A percentile compares a stretch with the other conserved stretches of the same genome.
Conservation (phyloP, 2,113 vertebrate genomes). For the Coregonus clupeaformis region DNA sequence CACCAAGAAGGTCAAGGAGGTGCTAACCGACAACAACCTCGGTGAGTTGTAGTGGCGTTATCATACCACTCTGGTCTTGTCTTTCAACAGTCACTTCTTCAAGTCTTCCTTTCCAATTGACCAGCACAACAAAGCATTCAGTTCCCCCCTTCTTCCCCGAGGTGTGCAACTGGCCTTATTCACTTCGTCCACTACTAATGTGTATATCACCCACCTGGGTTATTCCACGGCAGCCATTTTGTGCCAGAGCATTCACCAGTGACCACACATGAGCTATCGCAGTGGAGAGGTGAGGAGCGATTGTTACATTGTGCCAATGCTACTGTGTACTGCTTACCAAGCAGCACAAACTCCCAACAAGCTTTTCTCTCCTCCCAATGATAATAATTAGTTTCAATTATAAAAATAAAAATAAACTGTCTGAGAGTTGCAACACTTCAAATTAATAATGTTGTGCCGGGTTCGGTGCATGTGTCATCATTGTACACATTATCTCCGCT, state of each 20-base stretch:
- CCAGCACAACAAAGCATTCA: too few species aligned
- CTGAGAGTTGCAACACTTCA: slow-evolving; percentile 3
- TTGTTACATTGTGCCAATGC: not conserved
- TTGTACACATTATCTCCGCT: slow-evolving; percentile 2
- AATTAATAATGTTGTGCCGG: not conserved
- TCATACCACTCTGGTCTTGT: not conserved
- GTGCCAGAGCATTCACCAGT: not conserved
- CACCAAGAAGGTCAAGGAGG: slow-evolving; percentile 89
- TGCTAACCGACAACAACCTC: slow-evolving; percentile 89
- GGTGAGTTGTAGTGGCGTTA: slow-evolving; percentile 67
- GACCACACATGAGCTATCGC: not conserved
- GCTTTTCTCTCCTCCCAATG: not conserved
- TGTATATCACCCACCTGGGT: not conserved
- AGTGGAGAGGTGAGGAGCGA: not conserved
- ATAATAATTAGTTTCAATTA: not conserved
- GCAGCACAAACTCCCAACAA: too few species aligned
- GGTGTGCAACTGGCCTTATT: not conserved
- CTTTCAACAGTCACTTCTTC: not conserved
- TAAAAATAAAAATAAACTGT: not conserved
- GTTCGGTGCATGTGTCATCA: not conserved
- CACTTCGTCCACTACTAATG: not conserved
- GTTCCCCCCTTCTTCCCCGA: too few species aligned
- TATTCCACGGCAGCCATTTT: not conserved
- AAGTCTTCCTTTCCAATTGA: not conserved
- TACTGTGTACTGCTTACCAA: not conserved